phyloP scores from a whole-genome alignment of 2,888 invertebrate species.

The Meandrusa payeni region DNA sequence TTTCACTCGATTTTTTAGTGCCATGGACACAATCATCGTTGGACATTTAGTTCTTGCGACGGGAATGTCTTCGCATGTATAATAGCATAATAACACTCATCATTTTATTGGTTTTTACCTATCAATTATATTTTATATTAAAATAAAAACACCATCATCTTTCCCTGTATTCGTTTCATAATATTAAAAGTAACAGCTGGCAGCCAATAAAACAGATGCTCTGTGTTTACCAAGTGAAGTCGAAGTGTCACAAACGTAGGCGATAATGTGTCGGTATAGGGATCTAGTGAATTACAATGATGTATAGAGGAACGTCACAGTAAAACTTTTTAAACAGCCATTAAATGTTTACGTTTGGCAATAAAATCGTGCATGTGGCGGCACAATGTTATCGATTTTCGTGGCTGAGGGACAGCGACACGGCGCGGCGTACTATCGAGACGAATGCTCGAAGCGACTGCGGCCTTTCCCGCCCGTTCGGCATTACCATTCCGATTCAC shows the following conservation, averaged over 20 bases:
- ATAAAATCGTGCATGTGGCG: slow-evolving; percentile 40
- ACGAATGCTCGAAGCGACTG: slow-evolving; percentile 64
- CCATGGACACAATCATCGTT: slow-evolving; percentile 39
- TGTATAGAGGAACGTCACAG: slow-evolving; percentile 32
- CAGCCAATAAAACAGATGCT: neutral
- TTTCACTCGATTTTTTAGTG: slow-evolving; percentile 49
- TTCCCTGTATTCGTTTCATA: no score
- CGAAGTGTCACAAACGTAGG: neutral
- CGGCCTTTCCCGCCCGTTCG: slow-evolving; percentile 47
- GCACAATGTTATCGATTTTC: slow-evolving; percentile 48
- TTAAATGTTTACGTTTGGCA: slow-evolving; percentile 45
- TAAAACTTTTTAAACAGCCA: slow-evolving; percentile 45
- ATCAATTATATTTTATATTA: no score
- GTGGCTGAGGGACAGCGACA: slow-evolving; percentile 50
- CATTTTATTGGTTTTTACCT: no score
- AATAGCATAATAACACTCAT: no score
- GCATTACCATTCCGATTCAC: slow-evolving; percentile 28
- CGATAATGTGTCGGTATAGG: neutral
- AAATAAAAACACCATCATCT: no score
- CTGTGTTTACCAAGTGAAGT: slow-evolving; percentile 1
- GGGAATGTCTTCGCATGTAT: neutral
- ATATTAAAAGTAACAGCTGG: slow-evolving; percentile 6
- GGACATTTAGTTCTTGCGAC: slow-evolving; percentile 34
- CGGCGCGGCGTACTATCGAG: slow-evolving; percentile 56
- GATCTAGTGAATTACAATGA: slow-evolving; percentile 27